Conservation (phyloP, 2,888 invertebrate species). For the Apomyelois bistriatella region DNA sequence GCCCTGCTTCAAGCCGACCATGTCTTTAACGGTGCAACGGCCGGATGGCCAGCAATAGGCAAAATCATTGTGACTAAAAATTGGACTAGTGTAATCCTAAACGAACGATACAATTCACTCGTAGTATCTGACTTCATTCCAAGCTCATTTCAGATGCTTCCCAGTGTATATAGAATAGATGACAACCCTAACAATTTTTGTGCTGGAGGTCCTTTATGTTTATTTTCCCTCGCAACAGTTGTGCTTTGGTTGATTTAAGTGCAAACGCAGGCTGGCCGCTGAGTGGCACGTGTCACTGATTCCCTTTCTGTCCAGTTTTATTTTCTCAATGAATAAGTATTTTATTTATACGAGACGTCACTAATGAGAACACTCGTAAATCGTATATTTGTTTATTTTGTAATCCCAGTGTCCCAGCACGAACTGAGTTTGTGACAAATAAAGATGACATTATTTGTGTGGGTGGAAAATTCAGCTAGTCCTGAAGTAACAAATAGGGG, state of each 20-base stretch:
- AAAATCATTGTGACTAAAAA: too few species aligned
- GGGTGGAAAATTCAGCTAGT: slow-evolving; percentile 46
- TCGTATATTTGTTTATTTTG: slow-evolving; percentile 19
- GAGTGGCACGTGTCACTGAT: slow-evolving; percentile 26
- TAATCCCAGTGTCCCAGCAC: neutral
- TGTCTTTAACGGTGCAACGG: too few species aligned
- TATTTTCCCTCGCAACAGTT: slow-evolving; percentile 59
- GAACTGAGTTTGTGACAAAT: slow-evolving; percentile 11
- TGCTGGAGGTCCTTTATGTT: slow-evolving; percentile 39
- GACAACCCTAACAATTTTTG: slow-evolving; percentile 22
- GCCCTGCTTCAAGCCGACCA: too few species aligned
- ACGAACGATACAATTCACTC: too few species aligned
- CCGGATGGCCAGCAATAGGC: too few species aligned
- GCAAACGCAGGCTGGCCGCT: slow-evolving; percentile 34
- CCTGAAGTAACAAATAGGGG: slow-evolving; percentile 48
- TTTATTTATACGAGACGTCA: slow-evolving; percentile 15
- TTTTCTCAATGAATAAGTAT: slow-evolving; percentile 19
- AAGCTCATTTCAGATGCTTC: too few species aligned
- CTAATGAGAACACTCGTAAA: slow-evolving; percentile 19
- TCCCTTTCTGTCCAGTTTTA: slow-evolving; percentile 30
- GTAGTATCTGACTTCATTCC: too few species aligned
- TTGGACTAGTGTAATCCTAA: too few species aligned
- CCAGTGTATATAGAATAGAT: neutral
- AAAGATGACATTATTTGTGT: slow-evolving; percentile 31
- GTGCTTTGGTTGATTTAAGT: slow-evolving; percentile 59